Conservation (phyloP, 2,888 invertebrate genomes). For the Chirona hameri region DNA sequence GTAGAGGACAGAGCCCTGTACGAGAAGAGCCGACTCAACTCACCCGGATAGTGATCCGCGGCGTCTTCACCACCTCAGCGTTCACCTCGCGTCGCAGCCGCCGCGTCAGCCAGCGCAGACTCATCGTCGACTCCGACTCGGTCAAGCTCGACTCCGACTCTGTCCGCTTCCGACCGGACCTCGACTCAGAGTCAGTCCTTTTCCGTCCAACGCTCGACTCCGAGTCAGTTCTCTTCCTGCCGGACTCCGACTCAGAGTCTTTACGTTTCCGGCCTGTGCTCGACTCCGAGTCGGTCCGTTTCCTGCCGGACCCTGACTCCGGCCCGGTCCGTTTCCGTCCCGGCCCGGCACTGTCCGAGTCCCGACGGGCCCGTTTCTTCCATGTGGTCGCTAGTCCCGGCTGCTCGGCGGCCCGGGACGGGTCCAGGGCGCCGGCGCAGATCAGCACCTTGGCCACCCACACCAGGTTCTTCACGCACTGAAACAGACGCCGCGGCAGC, state of each 20-base stretch:
- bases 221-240: background rate
- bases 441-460: slow-evolving; percentile 64
- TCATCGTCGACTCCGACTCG: background rate
- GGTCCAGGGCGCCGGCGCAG: slow-evolving; percentile 46
- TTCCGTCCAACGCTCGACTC: background rate
- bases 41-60: slow-evolving; percentile 66
- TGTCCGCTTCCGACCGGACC: background rate
- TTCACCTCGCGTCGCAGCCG: slow-evolving; percentile 71
- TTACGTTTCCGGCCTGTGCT: background rate
- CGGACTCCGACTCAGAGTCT: background rate
- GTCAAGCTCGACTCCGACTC: slow-evolving; percentile 46
- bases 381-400: background rate
- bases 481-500: slow-evolving; percentile 22
- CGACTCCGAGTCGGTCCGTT: background rate
- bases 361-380: background rate
- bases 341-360: background rate
- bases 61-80: slow-evolving; percentile 69
- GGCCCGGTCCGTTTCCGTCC: background rate
- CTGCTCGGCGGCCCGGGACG: too few species aligned
- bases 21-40: slow-evolving; percentile 45
- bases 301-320: background rate
- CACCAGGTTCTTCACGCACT: slow-evolving; percentile 65
- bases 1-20: too few species aligned
- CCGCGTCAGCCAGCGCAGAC: slow-evolving; percentile 67
- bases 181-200: background rate